These are phyloP conservation scores for Odontamblyopus rebecca DNA, from an alignment of 2,797 vertebrate species.

Conservation along the genomic window DNA sequence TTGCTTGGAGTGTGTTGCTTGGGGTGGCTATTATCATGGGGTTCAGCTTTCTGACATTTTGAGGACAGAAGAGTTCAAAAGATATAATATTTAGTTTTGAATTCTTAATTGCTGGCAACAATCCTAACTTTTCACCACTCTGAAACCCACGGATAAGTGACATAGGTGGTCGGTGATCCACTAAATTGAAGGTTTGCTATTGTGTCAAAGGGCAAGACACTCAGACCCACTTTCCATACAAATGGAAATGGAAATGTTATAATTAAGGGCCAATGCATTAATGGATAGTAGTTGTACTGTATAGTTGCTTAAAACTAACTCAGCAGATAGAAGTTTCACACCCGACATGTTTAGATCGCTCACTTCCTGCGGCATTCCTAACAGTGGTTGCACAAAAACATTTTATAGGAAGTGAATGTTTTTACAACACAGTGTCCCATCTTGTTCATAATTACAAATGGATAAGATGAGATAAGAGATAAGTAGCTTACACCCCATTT, in stretches of 20 bases:
- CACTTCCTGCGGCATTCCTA: not conserved
- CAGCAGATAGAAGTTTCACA: not conserved
- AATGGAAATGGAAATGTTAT: too few species aligned
- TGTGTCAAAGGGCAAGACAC: not conserved
- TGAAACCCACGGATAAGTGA: not conserved
- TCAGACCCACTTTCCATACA: too few species aligned
- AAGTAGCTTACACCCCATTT: conserved; percentile 40
- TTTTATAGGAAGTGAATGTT: not conserved
- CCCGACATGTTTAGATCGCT: not conserved
- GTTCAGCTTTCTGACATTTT: too few species aligned
- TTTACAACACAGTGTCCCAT: conserved; percentile 1
- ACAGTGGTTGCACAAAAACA: not conserved
- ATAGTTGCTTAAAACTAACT: too few species aligned
- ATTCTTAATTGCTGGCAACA: too few species aligned
- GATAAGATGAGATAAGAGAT: conserved; percentile 59
- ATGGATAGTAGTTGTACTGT: too few species aligned
- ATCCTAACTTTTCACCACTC: too few species aligned
- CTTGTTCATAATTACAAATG: conserved; percentile 45
- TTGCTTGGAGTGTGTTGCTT: not conserved
- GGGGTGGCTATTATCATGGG: too few species aligned
- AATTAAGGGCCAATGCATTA: too few species aligned
- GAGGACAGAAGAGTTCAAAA: too few species aligned
- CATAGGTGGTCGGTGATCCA: not conserved
- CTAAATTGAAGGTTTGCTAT: not conserved
- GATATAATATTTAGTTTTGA: too few species aligned